phyloP scores from a whole-genome alignment of 2,113 vertebrate genomes.

The Lucifuga dentata region DNA sequence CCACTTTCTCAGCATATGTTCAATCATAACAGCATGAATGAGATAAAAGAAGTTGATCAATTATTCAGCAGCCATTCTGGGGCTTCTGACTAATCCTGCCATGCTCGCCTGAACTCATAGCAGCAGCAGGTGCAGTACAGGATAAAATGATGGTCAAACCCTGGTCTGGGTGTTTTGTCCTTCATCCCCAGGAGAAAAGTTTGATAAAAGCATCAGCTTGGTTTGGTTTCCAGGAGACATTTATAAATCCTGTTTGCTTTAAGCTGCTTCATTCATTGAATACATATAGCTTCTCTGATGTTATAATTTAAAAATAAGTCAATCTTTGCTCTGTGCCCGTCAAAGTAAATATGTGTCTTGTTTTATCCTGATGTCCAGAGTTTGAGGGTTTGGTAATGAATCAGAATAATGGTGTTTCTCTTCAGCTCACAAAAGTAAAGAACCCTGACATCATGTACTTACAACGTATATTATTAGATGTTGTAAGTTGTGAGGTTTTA shows the following conservation, averaged over 20 bases:
- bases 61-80: slow-evolving; percentile 50
- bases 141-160: slow-evolving; percentile 1
- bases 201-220: too few relatives aligned
- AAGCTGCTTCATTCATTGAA: too few relatives aligned
- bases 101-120: slow-evolving; percentile 57
- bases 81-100: slow-evolving; percentile 36
- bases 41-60: slow-evolving; percentile 38
- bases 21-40: slow-evolving; percentile 20
- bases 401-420: too few relatives aligned
- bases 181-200: background rate
- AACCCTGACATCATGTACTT: too few relatives aligned
- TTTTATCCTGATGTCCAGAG: too few relatives aligned
- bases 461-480: too few relatives aligned
- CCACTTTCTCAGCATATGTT: slow-evolving; percentile 17
- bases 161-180: background rate
- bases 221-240: too few relatives aligned
- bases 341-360: too few relatives aligned
- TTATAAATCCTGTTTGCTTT: too few relatives aligned
- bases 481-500: too few relatives aligned
- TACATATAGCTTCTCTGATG: background rate
- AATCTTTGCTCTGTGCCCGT: too few relatives aligned
- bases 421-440: background rate
- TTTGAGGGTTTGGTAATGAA: background rate
- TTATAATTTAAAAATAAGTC: background rate
- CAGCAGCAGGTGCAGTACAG: slow-evolving; percentile 48